Conservation (phyloP, 1,140 invertebrate species). For the Danaus melanippus region DNA sequence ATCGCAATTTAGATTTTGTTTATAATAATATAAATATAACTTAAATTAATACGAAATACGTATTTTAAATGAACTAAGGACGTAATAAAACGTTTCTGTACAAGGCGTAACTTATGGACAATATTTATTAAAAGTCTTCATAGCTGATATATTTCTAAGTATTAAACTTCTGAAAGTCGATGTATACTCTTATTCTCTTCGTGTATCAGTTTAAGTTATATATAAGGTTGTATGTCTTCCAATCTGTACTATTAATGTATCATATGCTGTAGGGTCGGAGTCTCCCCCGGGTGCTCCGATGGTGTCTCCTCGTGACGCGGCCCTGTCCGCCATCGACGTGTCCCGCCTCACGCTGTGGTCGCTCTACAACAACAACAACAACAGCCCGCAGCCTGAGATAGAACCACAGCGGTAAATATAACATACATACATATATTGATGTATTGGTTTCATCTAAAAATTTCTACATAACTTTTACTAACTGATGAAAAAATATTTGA, state of each 20-base stretch:
- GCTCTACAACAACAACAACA: conserved; percentile 80
- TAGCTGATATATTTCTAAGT: too few relatives aligned
- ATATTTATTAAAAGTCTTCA: not conserved
- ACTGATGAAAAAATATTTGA: too few relatives aligned
- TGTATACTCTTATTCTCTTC: too few relatives aligned
- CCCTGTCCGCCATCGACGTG: conserved; percentile 80
- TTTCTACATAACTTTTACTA: too few relatives aligned
- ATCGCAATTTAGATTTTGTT: not conserved
- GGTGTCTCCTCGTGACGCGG: conserved; percentile 71
- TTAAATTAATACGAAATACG: too few relatives aligned
- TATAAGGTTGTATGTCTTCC: not conserved
- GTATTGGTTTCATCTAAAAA: too few relatives aligned
- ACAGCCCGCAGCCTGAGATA: conserved; percentile 53
- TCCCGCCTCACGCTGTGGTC: conserved; percentile 86
- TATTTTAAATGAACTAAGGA: too few relatives aligned
- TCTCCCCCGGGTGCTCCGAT: conserved; percentile 61
- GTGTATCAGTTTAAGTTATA: too few relatives aligned
- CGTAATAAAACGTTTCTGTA: not conserved
- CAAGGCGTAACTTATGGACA: conserved; percentile 1
- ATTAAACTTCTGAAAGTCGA: too few relatives aligned
- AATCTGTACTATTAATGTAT: not conserved
- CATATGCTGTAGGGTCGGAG: conserved; percentile 48
- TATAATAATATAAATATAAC: too few relatives aligned
- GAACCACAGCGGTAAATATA: conserved; percentile 72
- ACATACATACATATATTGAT: not conserved